phyloP scores from a whole-genome alignment of 2,113 vertebrate species.

The Chaetorhynchus papuensis region DNA sequence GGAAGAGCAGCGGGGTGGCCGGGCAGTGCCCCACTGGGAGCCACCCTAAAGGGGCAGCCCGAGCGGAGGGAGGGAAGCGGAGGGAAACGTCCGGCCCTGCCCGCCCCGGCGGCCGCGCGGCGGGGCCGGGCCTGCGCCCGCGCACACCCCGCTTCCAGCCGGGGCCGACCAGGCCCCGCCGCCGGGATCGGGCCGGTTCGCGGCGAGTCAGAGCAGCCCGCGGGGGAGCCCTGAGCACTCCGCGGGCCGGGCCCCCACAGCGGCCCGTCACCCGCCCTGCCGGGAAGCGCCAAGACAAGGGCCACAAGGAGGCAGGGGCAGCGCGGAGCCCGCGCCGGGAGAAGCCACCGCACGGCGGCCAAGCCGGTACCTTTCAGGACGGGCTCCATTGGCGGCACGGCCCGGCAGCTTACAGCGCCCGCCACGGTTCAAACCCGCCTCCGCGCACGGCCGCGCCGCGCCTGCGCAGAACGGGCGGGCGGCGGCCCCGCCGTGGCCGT shows the following conservation, averaged over 20 bases:
- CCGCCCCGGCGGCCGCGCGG: neutral
- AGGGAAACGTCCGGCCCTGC: neutral
- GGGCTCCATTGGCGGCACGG: neutral
- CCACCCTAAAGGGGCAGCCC: too few relatives aligned
- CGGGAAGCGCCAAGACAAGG: neutral
- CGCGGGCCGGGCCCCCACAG: neutral
- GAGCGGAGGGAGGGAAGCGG: too few relatives aligned
- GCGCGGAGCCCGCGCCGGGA: too few relatives aligned
- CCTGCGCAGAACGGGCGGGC: neutral
- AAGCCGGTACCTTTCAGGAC: neutral
- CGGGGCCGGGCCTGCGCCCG: neutral
- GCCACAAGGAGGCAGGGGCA: too few relatives aligned
- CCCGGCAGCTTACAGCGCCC: neutral
- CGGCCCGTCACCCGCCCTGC: neutral
- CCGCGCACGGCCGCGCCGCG: neutral
- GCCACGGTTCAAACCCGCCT: neutral
- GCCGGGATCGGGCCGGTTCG: too few relatives aligned
- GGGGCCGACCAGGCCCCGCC: too few relatives aligned
- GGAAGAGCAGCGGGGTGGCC: neutral
- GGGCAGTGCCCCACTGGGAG: too few relatives aligned
- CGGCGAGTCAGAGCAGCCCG: neutral
- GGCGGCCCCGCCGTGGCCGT: fast-evolving
- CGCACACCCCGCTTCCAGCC: fast-evolving
- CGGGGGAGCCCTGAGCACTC: neutral
- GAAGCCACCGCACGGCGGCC: neutral